Conservation (phyloP, 2,888 invertebrate species). For the Melinaea menophilus region DNA sequence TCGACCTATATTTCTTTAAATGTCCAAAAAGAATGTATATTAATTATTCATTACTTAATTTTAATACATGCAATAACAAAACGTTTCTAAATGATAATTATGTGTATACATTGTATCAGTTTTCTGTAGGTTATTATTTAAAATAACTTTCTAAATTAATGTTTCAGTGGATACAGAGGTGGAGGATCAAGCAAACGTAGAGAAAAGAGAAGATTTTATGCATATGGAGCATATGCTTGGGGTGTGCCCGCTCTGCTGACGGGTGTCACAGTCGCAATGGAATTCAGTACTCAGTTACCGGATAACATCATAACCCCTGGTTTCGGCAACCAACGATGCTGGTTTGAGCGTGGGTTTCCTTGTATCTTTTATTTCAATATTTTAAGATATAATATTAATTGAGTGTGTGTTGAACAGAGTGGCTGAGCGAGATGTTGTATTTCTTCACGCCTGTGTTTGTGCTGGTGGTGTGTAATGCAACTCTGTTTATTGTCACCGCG, state of each 20-base stretch:
- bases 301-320: constrained; percentile 71
- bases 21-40: too few species aligned
- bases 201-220: constrained; percentile 77
- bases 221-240: constrained; percentile 84
- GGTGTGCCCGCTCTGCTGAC: constrained; percentile 79
- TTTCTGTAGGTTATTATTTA: neutral
- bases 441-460: constrained; percentile 84
- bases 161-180: constrained; percentile 73
- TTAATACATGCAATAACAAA: neutral
- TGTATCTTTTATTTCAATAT: neutral
- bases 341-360: constrained; percentile 75
- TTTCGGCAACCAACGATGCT: constrained; percentile 75
- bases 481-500: constrained; percentile 83
- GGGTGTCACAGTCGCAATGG: constrained; percentile 71
- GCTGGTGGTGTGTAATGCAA: constrained; percentile 80
- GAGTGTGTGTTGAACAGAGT: constrained; percentile 49
- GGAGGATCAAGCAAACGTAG: constrained; percentile 66
- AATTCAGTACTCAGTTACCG: constrained; percentile 67
- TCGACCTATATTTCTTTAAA: too few species aligned
- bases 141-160: neutral
- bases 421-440: constrained; percentile 78
- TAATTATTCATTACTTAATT: neutral
- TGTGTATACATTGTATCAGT: too few species aligned
- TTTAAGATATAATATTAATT: too few species aligned
- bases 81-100: too few species aligned